Conservation (phyloP, 1,140 invertebrate genomes). For the Neuroterus valhalla region DNA sequence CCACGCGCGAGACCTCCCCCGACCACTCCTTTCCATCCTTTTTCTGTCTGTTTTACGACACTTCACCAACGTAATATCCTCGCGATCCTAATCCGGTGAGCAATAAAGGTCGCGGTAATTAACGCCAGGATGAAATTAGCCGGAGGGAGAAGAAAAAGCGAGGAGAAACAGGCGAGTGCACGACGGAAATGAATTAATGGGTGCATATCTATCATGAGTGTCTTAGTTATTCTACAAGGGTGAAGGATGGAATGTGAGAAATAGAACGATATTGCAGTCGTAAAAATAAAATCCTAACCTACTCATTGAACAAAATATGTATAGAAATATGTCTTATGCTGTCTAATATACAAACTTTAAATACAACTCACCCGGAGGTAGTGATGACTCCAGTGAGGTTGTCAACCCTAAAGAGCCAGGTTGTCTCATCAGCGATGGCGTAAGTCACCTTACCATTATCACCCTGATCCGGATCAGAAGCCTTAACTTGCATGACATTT, state of each 20-base stretch:
- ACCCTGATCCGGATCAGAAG: constrained; percentile 91
- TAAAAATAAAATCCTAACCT: no score
- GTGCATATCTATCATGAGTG: no score
- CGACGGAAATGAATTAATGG: constrained; percentile 14
- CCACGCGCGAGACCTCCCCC: constrained; percentile 35
- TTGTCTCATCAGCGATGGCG: constrained; percentile 91
- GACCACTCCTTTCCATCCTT: constrained; percentile 3
- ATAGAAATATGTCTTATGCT: no score
- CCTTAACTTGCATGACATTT: constrained; percentile 89
- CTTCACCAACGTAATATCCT: constrained; percentile 53
- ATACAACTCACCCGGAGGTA: constrained; percentile 87
- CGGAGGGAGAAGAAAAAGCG: constrained; percentile 23
- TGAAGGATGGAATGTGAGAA: constrained; percentile 5
- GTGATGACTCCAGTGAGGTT: constrained; percentile 92
- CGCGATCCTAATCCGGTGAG: constrained; percentile 64
- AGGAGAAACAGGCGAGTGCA: constrained; percentile 21
- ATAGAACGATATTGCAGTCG: neutral
- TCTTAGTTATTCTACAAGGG: neutral
- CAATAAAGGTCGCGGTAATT: constrained; percentile 69
- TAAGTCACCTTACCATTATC: constrained; percentile 93
- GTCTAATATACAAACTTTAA: constrained; percentile 17
- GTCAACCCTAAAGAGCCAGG: constrained; percentile 94
- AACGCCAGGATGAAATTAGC: constrained; percentile 63
- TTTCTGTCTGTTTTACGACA: constrained; percentile 35
- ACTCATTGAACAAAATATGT: neutral